phyloP scores from a whole-genome alignment of 1,140 invertebrate species.

The Anastrepha ludens region DNA sequence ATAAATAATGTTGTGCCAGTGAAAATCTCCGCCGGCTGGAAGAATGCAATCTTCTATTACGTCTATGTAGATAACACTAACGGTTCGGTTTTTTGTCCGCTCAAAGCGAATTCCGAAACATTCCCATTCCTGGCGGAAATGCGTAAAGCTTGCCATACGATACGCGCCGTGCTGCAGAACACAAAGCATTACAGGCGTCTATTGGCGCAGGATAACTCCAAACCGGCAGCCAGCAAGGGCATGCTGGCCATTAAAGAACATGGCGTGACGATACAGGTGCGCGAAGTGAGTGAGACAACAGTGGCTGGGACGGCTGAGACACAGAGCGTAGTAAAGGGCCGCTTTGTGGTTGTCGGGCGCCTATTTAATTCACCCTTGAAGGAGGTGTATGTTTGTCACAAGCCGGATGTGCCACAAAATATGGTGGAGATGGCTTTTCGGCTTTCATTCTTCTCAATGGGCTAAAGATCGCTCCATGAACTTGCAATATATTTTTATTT shows the following conservation, averaged over 20 bases:
- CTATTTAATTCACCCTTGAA: conserved; percentile 83
- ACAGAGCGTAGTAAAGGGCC: conserved; percentile 19
- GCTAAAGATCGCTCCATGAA: conserved; percentile 53
- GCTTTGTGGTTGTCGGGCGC: conserved; percentile 76
- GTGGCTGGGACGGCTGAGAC: background rate
- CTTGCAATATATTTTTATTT: conserved; percentile 28
- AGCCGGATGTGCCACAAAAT: conserved; percentile 86
- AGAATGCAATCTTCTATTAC: conserved; percentile 67
- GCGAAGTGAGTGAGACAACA: conserved; percentile 54
- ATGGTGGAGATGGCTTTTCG: conserved; percentile 87
- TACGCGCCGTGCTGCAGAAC: conserved; percentile 83
- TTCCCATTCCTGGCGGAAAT: conserved; percentile 80
- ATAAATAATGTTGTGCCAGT: conserved; percentile 80
- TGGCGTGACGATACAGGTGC: conserved; percentile 64
- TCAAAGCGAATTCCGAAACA: conserved; percentile 68
- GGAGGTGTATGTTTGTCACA: conserved; percentile 88
- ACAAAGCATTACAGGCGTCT: conserved; percentile 77
- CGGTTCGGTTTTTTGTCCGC: conserved; percentile 65
- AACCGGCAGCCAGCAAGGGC: conserved; percentile 77
- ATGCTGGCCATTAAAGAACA: conserved; percentile 80
- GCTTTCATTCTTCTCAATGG: conserved; percentile 76
- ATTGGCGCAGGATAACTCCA: conserved; percentile 77
- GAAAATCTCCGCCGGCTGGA: conserved; percentile 74
- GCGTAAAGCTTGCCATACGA: conserved; percentile 79
- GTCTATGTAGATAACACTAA: conserved; percentile 70